Evolutionary conservation across 2,113 vertebrate species (phyloP).

Genomic region (Lepus timidus): DNA sequence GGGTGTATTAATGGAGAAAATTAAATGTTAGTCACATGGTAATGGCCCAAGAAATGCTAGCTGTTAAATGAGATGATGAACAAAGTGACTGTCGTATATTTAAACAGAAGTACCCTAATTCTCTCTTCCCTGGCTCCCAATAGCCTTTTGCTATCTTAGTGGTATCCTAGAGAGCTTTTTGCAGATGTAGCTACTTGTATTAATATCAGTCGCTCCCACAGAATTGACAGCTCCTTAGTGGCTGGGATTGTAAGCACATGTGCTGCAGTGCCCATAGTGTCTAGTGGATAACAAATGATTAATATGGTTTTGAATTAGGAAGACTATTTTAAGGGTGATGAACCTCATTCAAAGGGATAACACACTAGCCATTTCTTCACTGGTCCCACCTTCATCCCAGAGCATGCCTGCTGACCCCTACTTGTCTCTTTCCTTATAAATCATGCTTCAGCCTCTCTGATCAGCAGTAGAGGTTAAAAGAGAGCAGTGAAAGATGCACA

Average conservation of each 20-base stretch:
- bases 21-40: background rate
- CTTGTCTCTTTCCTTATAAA: background rate
- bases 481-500: background rate
- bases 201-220: background rate
- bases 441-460: background rate
- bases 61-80: background rate
- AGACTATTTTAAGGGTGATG: background rate
- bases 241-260: background rate
- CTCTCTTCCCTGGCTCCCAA: background rate
- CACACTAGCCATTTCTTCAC: background rate
- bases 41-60: slow-evolving; percentile 29
- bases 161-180: background rate
- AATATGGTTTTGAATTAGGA: background rate
- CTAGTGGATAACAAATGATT: background rate
- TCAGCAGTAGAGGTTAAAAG: slow-evolving; percentile 17
- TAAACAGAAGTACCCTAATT: background rate
- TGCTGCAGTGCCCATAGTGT: background rate
- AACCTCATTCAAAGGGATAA: background rate
- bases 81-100: background rate
- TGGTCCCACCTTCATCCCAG: background rate
- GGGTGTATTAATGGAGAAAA: background rate
- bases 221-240: background rate
- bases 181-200: background rate
- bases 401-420: background rate
- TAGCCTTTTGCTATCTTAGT: background rate